A percentile compares a stretch with the other conserved stretches of the same genome.
Evolutionary conservation across 2,113 vertebrate species (phyloP).

Genomic region (Gasterosteus nipponicus): DNA sequence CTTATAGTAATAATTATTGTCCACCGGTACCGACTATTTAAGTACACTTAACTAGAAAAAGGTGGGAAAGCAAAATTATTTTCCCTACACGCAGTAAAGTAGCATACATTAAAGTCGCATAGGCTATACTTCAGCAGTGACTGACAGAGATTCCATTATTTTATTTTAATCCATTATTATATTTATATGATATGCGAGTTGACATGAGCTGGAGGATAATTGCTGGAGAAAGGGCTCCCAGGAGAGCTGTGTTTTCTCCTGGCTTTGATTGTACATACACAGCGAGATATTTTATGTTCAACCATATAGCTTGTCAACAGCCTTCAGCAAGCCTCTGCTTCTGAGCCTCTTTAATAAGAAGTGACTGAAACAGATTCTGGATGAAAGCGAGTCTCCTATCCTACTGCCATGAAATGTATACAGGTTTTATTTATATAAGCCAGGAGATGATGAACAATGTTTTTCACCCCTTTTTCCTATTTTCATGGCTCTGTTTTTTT

Average conservation of each 20-base stretch:
- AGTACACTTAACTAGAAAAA: background rate
- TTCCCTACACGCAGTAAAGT: background rate
- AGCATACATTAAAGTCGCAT: no score
- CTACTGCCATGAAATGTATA: constrained; percentile 50
- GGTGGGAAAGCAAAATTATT: background rate
- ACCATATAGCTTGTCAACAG: constrained; percentile 68
- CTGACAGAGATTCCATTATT: constrained; percentile 46
- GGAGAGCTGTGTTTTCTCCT: constrained; percentile 50
- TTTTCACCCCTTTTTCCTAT: constrained; percentile 15
- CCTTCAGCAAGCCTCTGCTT: constrained; percentile 57
- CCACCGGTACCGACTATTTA: background rate
- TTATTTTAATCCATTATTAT: background rate
- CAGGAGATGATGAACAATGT: constrained; percentile 25
- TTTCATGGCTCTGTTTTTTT: background rate
- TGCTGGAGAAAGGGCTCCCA: constrained; percentile 55
- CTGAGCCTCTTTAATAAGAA: constrained; percentile 62
- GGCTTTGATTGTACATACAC: constrained; percentile 67
- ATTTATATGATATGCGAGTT: constrained; percentile 36
- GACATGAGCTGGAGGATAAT: constrained; percentile 58
- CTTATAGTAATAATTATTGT: background rate
- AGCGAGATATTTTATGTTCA: constrained; percentile 60
- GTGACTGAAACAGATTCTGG: constrained; percentile 56
- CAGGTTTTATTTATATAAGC: constrained; percentile 41
- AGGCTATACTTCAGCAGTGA: constrained; percentile 5
- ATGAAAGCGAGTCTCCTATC: constrained; percentile 49